Evolutionary conservation across 1,140 invertebrate species (phyloP), one percentile per base, ranked within the genome.

Genomic region (Trachelipus rathkii): DNA sequence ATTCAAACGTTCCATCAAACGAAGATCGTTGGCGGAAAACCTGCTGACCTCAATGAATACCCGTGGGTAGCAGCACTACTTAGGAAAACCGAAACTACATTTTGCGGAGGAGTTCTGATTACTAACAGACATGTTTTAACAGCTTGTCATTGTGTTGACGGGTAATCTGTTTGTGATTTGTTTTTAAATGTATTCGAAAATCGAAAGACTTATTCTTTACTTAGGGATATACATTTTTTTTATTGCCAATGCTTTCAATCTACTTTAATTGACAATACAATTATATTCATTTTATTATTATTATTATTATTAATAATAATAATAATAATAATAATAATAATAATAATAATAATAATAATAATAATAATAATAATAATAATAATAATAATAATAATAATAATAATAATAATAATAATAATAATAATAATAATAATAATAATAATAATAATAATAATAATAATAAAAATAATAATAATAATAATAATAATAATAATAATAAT

Each of bases 31-130:
- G 90, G 91, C 1, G 90, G 91, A 0, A 82, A 86, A 67, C 88
- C 88, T 0, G 89, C 91, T 0, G 88, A 89, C 82, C 88, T 89
- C 0, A 87, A 89, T 71, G 90, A 91, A 24, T 94, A 91, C 91
- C 92, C 92, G 0, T 94, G 93, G 93, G 91, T 93, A 88, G 92
- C 88, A 0, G 91, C 91, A 6, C 82, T 81, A 46, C 15, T 82
- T 70, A 72, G 76, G 44, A 60, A 76, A 19, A 60, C 45, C 6
- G 53, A 69, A 0, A 78, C 79, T 33, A 80, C 82, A 66, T 92
- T 89, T 85, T 86, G 85, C 79, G 85, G 84, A n/a, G 85, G 83
- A 9, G 82, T 78, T 53, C 80, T 86, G n/a, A 82, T 86, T 60
- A 80, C 82, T 50, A 81, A 83, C 66, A 77, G 82, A 21, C 85